Base-by-base conservation (phyloP, 2,888 invertebrate species). In the Myopa testacea region DNA sequence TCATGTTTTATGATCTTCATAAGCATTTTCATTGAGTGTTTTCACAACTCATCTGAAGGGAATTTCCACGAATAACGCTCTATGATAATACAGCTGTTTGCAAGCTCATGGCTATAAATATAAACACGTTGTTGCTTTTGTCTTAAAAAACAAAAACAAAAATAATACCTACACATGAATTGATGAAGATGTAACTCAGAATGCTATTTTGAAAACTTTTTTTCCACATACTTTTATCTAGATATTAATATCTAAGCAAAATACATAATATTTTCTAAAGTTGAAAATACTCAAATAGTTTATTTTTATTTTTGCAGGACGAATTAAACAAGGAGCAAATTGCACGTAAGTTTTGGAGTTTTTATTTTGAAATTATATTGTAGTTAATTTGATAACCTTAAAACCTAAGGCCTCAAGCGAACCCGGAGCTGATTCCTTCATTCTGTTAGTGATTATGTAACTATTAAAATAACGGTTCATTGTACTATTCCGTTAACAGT, bases 311-410 rank as follows among this genome's bases (percentile, higher is more conserved):
- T 84, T 92, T 91, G 82, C 91, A 94, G 93, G 94, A 94, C 84
- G 95, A 94, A 88, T 92, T 95, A 81, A 92, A 91, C 85, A 94
- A 94, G 90, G 95, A 95, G 84, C 95, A 95, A 91, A 92, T 94
- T 84, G 92, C 89, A 84, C 92, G 95, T 95, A 90, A 93, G 95
- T 93, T 50, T 60, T 5, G 16, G 40, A 45, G 10, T 8, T 45
- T 45, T 45, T 45, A 8, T 45, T 6, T 45, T 26, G 52, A 10
- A 37, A 55, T 5, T 55, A 34, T 14, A 45, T 12, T 6, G 19
- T n/a, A n/a, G 37, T 68, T 38, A n/a, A 67, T 67, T 67, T 38
- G 16, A 37, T 40, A 4, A 19, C 4, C 7, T 40, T 68, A 16
- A 45, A 7, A 16, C 5, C 7, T 26, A 62, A 62, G 62, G 50